phyloP scores from a whole-genome alignment of 2,888 invertebrate genomes.

The Drosophila eohydei region DNA sequence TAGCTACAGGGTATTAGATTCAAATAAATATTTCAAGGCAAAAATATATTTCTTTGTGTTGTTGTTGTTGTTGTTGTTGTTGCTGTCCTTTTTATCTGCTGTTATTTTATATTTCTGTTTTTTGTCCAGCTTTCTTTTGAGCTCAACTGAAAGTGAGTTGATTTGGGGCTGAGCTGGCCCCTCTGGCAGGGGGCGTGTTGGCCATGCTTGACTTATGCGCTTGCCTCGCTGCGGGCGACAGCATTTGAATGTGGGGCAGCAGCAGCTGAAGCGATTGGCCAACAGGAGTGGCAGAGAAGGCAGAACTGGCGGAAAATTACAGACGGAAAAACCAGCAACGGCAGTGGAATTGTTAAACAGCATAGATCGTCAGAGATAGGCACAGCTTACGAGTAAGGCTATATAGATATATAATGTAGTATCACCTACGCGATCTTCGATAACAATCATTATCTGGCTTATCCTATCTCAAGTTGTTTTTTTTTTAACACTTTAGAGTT shows the following conservation, averaged over 20 bases:
- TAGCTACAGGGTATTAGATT: conserved; percentile 30
- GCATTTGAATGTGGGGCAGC: conserved; percentile 62
- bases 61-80: conserved; percentile 1
- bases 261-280: conserved; percentile 4
- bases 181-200: background rate
- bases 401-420: no score
- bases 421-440: no score
- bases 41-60: conserved; percentile 39
- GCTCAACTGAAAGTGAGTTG: conserved; percentile 62
- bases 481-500: background rate
- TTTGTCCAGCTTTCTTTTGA: conserved; percentile 33
- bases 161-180: conserved; percentile 25
- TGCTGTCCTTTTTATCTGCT: conserved; percentile 25
- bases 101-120: conserved; percentile 19
- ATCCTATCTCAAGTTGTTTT: no score
- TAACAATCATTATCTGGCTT: no score
- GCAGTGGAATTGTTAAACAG: background rate
- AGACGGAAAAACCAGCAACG: conserved; percentile 12
- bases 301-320: conserved; percentile 2
- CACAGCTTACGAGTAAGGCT: no score
- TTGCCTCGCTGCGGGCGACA: conserved; percentile 45
- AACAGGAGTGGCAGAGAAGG: background rate
- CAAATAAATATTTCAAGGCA: conserved; percentile 66
- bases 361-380: no score
- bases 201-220: conserved; percentile 35